Evolutionary conservation across 2,113 vertebrate genomes (phyloP).

Genomic region (Austrofundulus limnaeus): DNA sequence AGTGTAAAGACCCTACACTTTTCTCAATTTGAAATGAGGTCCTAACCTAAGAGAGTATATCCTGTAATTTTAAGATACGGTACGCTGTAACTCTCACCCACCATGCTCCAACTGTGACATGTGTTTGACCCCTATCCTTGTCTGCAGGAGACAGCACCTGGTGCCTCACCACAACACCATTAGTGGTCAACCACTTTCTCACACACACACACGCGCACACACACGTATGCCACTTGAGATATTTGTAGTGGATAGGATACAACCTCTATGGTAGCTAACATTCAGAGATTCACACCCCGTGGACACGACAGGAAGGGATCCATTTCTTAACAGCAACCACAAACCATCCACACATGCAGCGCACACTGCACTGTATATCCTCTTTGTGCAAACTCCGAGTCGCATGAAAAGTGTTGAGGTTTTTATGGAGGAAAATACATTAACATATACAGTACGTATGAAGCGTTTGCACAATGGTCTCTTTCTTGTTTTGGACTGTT

Average conservation of each 20-base stretch:
- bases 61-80: slow-evolving; percentile 41
- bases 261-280: slow-evolving; percentile 48
- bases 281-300: slow-evolving; percentile 65
- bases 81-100: slow-evolving; percentile 5
- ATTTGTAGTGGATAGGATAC: slow-evolving; percentile 61
- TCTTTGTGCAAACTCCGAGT: slow-evolving; percentile 5
- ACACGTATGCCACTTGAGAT: slow-evolving; percentile 32
- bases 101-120: slow-evolving; percentile 48
- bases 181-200: slow-evolving; percentile 61
- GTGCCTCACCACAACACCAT: slow-evolving; percentile 63
- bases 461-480: neutral
- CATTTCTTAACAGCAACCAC: slow-evolving; percentile 81
- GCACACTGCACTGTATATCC: slow-evolving; percentile 20
- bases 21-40: slow-evolving; percentile 17
- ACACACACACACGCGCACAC: slow-evolving; percentile 3
- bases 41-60: slow-evolving; percentile 28
- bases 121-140: slow-evolving; percentile 65
- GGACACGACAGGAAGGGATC: slow-evolving; percentile 75
- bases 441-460: neutral
- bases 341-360: slow-evolving; percentile 63
- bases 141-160: slow-evolving; percentile 65
- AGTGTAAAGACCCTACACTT: neutral
- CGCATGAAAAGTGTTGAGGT: slow-evolving; percentile 8
- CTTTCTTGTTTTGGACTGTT: neutral
- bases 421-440: slow-evolving; percentile 8